A percentile compares a stretch with the other conserved stretches of the same genome.
These are phyloP conservation scores for Diarsia rubi DNA, from an alignment of 2,888 invertebrate species.

Conservation along the genomic window DNA sequence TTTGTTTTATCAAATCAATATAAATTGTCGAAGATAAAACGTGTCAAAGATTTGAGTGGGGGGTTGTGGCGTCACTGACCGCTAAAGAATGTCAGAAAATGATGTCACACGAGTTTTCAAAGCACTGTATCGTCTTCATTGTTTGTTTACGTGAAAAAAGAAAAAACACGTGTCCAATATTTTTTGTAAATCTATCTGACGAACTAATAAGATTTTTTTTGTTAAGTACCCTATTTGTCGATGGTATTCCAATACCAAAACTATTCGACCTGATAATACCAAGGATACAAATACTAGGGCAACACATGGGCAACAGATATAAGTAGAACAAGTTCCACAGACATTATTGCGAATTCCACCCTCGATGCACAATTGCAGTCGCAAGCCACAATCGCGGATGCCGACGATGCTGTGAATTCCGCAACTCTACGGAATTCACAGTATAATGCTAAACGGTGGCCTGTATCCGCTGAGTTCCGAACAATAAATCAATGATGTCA, in stretches of 20 bases:
- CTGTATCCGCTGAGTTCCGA: conserved; percentile 14
- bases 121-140: no score
- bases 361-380: conserved; percentile 58
- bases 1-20: no score
- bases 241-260: background rate
- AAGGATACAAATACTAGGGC: background rate
- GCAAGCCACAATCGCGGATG: conserved; percentile 52
- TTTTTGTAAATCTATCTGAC: no score
- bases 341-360: conserved; percentile 56
- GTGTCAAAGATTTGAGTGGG: no score
- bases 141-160: no score
- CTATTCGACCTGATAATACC: background rate
- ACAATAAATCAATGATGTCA: conserved; percentile 37
- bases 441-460: conserved; percentile 43
- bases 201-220: no score
- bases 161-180: no score
- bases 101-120: no score
- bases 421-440: conserved; percentile 42
- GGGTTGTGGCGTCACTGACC: no score
- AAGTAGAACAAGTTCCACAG: conserved; percentile 30
- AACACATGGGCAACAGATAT: background rate
- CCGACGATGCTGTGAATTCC: conserved; percentile 49
- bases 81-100: no score
- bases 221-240: no score
- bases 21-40: no score